Base-by-base conservation (phyloP, 2,113 vertebrate species). In the Hypomesus transpacificus region DNA sequence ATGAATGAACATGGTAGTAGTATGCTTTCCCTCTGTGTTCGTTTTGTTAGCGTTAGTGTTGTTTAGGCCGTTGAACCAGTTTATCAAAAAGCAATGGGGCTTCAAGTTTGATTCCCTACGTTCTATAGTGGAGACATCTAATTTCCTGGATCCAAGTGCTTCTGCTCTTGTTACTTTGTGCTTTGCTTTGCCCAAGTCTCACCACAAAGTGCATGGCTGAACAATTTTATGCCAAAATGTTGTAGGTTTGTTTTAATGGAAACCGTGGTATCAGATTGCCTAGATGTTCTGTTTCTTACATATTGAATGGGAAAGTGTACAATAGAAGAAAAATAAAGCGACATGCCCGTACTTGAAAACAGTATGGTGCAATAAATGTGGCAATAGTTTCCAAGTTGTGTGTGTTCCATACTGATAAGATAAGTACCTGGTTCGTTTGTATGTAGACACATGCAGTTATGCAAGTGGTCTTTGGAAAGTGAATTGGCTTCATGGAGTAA, bases 241-340 rank as follows among this genome's bases (percentile, higher is more conserved):
- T 34, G 17, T 64, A n/a, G 4, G 3, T 64, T 64, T 39, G 31
- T 20, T 59, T 59, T 59, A 21, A 59, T 60, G 75, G 58, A 74
- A 39, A 54, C n/a, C 4, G 13, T 31, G 2, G 16, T 8, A 34
- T 73, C 46, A 75, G n/a, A 14, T 68, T 63, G 69, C 54, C 51
- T 77, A 22, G 68, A 76, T 51, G 20, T 11, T 28, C 26, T 66
- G 66, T 66, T 85, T 73, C 59, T 73, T 64, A 58, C 7, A 18
- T 75, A 0, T 3, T 20, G 14, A 68, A 65, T 8, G 65, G 28
- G 56, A 56, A 69, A 31, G 21, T 82, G 77, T 78, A 46, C 52
- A 70, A 76, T 56, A 46, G 39, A 46, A 9, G 5, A 11, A 73
- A 67, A 83, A 66, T 66, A 66, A 85, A 83, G 69, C 11, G 14